Conservation (phyloP, 2,113 vertebrate genomes). For the Siniperca chuatsi region DNA sequence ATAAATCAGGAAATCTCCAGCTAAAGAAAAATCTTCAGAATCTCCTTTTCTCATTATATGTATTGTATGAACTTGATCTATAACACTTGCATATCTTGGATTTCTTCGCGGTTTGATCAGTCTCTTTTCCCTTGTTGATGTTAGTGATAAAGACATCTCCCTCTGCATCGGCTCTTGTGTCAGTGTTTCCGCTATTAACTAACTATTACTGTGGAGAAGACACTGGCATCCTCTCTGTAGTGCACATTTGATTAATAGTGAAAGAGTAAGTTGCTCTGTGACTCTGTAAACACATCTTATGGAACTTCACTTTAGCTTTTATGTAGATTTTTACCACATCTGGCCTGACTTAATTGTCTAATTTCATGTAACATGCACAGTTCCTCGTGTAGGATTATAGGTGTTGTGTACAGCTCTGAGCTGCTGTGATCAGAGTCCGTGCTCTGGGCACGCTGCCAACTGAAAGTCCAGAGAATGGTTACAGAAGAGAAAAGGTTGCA, state of each 20-base stretch:
- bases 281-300: neutral
- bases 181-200: neutral
- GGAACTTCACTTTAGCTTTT: neutral
- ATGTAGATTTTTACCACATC: neutral
- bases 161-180: neutral
- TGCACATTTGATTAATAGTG: neutral
- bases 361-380: neutral
- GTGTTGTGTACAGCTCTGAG: neutral
- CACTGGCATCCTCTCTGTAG: neutral
- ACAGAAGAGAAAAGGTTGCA: slow-evolving; percentile 27
- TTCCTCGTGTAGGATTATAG: neutral
- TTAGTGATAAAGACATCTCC: neutral
- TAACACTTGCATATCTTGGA: neutral
- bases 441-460: slow-evolving; percentile 26
- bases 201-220: neutral
- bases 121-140: neutral
- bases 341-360: neutral
- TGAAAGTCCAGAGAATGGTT: neutral
- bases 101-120: neutral
- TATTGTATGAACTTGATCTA: slow-evolving; percentile 21
- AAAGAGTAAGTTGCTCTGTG: neutral
- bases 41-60: slow-evolving; percentile 27
- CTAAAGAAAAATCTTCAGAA: slow-evolving; percentile 16
- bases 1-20: slow-evolving; percentile 40
- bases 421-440: slow-evolving; percentile 26